A percentile compares a stretch with the other conserved stretches of the same genome.
These are phyloP conservation scores for Phoeniculus purpureus DNA, from an alignment of 2,797 vertebrate genomes.

Conservation along the genomic window DNA sequence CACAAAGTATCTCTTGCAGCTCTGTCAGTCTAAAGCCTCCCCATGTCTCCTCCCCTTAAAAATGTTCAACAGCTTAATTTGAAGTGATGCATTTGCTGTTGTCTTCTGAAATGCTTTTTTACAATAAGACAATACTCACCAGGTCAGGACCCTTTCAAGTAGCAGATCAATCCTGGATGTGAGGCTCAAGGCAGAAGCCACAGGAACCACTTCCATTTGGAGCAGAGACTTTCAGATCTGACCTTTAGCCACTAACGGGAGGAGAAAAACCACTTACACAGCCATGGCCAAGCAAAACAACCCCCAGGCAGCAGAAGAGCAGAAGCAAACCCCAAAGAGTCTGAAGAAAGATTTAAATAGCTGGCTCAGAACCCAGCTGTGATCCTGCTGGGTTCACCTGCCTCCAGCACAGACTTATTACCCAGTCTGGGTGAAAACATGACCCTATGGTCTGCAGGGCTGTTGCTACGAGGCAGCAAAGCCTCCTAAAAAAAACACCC, in stretches of 20 bases:
- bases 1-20: not conserved
- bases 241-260: not conserved
- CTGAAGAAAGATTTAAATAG: not conserved
- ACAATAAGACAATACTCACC: not conserved
- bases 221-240: not conserved
- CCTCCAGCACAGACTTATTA: not conserved
- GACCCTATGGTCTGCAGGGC: not conserved
- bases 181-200: not conserved
- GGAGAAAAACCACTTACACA: not conserved
- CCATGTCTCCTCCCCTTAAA: not conserved
- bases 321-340: accelerated
- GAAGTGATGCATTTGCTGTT: not conserved
- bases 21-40: not conserved
- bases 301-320: not conserved
- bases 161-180: not conserved
- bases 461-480: not conserved
- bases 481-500: not conserved
- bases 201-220: not conserved
- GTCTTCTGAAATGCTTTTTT: not conserved
- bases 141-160: not conserved
- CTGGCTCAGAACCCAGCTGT: not conserved
- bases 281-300: not conserved
- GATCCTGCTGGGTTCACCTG: not conserved
- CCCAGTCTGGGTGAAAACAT: not conserved
- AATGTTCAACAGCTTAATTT: not conserved